Base-by-base conservation (phyloP, 2,113 vertebrate genomes). In the Tetrao urogallus region DNA sequence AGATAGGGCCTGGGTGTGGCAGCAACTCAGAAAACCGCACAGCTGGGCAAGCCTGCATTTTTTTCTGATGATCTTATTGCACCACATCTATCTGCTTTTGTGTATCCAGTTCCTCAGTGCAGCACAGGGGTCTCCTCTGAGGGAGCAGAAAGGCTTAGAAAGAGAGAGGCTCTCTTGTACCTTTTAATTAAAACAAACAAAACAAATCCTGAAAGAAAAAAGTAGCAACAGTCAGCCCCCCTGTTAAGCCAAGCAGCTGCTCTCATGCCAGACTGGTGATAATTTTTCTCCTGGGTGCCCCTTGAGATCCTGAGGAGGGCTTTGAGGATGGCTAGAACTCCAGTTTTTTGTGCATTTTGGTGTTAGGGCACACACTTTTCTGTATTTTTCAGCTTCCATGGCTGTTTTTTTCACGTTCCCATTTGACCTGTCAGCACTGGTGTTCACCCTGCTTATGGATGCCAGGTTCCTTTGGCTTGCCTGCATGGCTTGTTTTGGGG, bases 221-320 rank as follows among this genome's bases (percentile, higher is more conserved):
- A 66, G n/a, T 7, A 27, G 36, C 16, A 64, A 19, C 36, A 64
- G 34, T 17, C 25, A 64, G 22, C 38, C 3, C 4, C 14, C 82
- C 8, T 42, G 11, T 60, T 18, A 34, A 58, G 50, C 7, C 27
- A 54, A 25, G 20, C 71, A 22, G 19, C 61, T 69, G 30, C 36
- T 43, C 8, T 27, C 8, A 58, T 61, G 36, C 47, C 63, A 21
- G 28, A 22, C 52, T 50, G 69, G 72, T 28, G 2, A 2, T 52
- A 0, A 36, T 14, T 8, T 4, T 74, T 76, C 3, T 73, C 32
- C 58, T 17, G 4, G 4, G 11, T 72, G n/a, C 42, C 27, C 27
- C 1, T 0, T 4, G 45, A 40, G 42, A 8, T 40, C 57, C 52
- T 1, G 6, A 21, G n/a, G 27, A 81, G 8, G 63, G 27, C 48